A percentile compares a stretch with the other conserved stretches of the same genome.
phyloP scores from a whole-genome alignment of 2,797 vertebrate genomes.

The Delichon dasypus region DNA sequence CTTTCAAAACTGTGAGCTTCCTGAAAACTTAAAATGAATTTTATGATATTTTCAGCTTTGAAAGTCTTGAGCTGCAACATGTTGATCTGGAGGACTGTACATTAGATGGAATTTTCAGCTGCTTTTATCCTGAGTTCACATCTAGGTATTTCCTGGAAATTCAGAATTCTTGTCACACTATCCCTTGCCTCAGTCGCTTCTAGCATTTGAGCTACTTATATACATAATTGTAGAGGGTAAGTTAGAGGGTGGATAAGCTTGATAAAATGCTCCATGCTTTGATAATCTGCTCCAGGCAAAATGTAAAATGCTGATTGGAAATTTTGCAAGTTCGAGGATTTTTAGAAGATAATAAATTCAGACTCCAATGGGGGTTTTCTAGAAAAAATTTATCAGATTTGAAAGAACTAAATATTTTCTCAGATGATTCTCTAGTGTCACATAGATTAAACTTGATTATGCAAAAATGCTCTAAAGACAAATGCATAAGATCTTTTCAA shows the following conservation, averaged over 20 bases:
- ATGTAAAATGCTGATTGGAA: slow-evolving; percentile 23
- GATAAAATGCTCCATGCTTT: slow-evolving; percentile 49
- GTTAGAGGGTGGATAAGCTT: slow-evolving; percentile 17
- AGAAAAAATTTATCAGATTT: slow-evolving; percentile 53
- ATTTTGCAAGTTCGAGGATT: slow-evolving; percentile 51
- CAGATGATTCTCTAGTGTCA: background rate
- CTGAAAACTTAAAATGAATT: background rate
- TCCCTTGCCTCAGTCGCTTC: background rate
- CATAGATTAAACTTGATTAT: slow-evolving; percentile 22
- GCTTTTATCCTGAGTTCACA: background rate
- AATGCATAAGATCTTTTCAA: background rate
- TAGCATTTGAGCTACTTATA: background rate
- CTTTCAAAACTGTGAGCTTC: background rate
- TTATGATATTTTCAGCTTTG: background rate
- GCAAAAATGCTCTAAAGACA: background rate
- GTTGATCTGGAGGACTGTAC: background rate
- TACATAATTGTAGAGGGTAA: slow-evolving; percentile 3
- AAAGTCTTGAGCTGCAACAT: background rate
- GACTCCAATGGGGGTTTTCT: background rate
- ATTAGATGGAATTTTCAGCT: background rate
- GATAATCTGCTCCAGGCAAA: slow-evolving; percentile 48
- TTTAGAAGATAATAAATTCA: slow-evolving; percentile 59
- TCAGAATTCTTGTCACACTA: background rate
- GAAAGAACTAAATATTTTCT: slow-evolving; percentile 47
- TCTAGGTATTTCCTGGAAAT: slow-evolving; percentile 28